phyloP scores from a whole-genome alignment of 2,797 vertebrate species.

The Cuculus canorus region DNA sequence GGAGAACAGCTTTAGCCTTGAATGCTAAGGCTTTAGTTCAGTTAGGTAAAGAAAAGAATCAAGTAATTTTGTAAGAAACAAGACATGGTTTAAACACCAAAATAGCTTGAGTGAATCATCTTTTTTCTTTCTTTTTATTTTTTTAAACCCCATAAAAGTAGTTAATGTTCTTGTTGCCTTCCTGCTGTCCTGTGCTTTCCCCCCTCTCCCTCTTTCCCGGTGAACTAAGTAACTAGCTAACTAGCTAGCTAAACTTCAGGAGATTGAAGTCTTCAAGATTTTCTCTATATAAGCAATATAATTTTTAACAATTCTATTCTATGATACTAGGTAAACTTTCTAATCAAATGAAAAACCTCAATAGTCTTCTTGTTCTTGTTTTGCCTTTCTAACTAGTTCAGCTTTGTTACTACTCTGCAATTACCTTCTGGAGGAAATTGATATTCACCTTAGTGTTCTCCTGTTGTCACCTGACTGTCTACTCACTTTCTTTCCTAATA shows the following conservation, averaged over 20 bases:
- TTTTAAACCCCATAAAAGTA: background rate
- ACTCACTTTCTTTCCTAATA: background rate
- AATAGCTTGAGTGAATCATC: background rate
- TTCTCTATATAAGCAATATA: background rate
- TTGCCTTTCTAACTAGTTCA: background rate
- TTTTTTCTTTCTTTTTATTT: background rate
- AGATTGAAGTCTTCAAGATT: background rate
- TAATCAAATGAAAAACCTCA: background rate
- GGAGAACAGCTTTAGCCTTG: background rate
- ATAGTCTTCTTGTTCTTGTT: background rate
- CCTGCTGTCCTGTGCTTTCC: too few species aligned
- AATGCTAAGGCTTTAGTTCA: background rate
- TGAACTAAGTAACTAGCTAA: background rate
- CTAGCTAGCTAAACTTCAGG: background rate
- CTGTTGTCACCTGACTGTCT: background rate
- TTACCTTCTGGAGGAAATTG: background rate
- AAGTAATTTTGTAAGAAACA: background rate
- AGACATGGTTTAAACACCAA: fast-evolving
- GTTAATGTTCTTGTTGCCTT: background rate
- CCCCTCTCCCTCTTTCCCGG: too few species aligned
- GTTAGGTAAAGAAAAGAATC: background rate
- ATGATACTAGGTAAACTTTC: background rate
- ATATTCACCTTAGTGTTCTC: background rate
- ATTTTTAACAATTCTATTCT: background rate
- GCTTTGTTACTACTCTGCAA: background rate